Percentiles rank a stretch among this genome's conserved stretches.
Evolutionary conservation across 2,888 invertebrate species (phyloP).

Genomic region (Molanna angustata): DNA sequence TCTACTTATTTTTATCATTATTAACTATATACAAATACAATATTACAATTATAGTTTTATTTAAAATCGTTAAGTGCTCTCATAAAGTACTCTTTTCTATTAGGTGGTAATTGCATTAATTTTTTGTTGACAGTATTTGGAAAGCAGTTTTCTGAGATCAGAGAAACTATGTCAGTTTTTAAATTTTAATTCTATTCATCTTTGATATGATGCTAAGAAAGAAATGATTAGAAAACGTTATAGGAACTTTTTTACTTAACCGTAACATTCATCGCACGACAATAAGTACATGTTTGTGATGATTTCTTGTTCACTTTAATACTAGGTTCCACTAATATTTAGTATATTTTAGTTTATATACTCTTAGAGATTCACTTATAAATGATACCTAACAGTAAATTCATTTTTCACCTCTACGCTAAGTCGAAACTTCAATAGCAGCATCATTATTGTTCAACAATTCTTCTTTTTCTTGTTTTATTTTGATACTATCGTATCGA

Average conservation of each 20-base stretch:
- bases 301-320: constrained; percentile 9
- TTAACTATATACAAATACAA: too few species aligned
- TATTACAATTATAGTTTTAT: too few species aligned
- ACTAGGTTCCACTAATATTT: constrained; percentile 8
- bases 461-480: constrained; percentile 51
- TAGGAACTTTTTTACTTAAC: constrained; percentile 31
- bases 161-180: too few species aligned
- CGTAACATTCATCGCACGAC: neutral
- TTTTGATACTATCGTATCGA: constrained; percentile 35
- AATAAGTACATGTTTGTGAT: neutral
- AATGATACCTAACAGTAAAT: too few species aligned
- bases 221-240: constrained; percentile 17
- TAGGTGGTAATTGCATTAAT: too few species aligned
- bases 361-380: constrained; percentile 1
- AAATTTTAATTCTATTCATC: too few species aligned
- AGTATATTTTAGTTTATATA: neutral
- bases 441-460: constrained; percentile 59
- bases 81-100: too few species aligned
- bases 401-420: too few species aligned
- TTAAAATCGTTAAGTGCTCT: too few species aligned
- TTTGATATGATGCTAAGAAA: neutral
- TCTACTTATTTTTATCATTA: too few species aligned
- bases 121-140: too few species aligned
- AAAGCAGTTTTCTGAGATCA: too few species aligned
- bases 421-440: constrained; percentile 58